These are phyloP conservation scores for Heteropelma amictum DNA, from an alignment of 2,888 invertebrate species.

Conservation along the genomic window DNA sequence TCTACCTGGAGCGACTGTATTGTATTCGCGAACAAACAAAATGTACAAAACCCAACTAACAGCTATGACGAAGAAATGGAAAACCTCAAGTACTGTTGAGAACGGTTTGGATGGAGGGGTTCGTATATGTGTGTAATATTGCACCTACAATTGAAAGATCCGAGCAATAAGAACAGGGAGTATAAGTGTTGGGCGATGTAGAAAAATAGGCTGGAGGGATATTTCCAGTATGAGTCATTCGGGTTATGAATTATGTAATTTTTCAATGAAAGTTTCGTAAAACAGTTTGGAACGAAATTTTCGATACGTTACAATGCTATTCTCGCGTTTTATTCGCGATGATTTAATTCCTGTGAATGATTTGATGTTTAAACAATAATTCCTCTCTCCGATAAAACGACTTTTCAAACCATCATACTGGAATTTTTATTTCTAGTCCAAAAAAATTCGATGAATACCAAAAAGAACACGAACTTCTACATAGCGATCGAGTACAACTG, in stretches of 20 bases:
- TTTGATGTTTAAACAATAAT: no score
- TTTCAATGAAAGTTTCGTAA: no score
- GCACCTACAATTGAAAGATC: neutral
- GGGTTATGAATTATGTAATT: neutral
- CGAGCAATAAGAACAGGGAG: neutral
- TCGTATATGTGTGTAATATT: neutral
- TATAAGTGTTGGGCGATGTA: neutral
- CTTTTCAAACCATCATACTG: no score
- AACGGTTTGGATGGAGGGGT: neutral
- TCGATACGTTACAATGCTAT: no score
- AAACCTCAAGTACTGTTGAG: neutral
- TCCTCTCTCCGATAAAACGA: no score
- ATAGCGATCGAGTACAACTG: constrained; percentile 26
- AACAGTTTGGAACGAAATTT: no score
- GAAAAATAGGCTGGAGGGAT: neutral
- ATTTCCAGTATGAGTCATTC: neutral
- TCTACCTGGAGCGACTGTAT: constrained; percentile 4
- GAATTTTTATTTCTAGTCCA: neutral
- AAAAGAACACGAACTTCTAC: constrained; percentile 6
- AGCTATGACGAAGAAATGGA: neutral
- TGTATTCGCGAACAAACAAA: constrained; percentile 19
- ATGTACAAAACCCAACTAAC: constrained; percentile 16
- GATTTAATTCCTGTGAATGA: no score
- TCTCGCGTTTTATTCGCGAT: no score
- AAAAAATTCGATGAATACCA: neutral